Conservation (phyloP, 2,797 vertebrate genomes). For the Cryptoblepharus egeriae region DNA sequence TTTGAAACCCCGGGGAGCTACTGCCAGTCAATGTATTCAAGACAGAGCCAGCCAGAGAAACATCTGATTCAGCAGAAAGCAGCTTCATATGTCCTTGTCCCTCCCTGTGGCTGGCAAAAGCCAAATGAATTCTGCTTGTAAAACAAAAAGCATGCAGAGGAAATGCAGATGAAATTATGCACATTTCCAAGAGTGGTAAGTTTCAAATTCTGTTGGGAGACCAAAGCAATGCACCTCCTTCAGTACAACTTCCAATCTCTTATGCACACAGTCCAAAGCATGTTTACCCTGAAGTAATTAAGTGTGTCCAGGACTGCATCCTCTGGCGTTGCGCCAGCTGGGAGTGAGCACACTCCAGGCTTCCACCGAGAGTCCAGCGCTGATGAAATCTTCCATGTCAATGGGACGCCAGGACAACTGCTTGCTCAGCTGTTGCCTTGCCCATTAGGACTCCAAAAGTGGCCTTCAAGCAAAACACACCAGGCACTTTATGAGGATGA, state of each 20-base stretch:
- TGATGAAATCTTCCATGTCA: background rate
- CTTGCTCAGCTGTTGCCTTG: background rate
- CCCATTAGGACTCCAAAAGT: background rate
- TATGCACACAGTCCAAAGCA: background rate
- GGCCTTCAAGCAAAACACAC: background rate
- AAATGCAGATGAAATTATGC: background rate
- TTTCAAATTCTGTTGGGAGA: slow-evolving; percentile 11
- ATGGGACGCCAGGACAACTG: background rate
- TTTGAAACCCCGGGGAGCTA: too few species aligned
- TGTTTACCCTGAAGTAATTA: too few species aligned
- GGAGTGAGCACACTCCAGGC: too few species aligned
- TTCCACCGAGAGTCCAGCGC: background rate
- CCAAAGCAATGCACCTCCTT: background rate
- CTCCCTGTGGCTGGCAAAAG: background rate
- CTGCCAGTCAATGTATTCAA: too few species aligned
- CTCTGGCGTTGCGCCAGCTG: too few species aligned
- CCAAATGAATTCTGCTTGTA: background rate
- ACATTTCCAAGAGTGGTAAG: background rate
- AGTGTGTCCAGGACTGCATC: too few species aligned
- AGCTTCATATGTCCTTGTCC: too few species aligned
- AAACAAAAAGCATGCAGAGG: background rate
- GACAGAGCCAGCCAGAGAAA: too few species aligned
- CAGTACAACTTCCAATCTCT: slow-evolving; percentile 3
- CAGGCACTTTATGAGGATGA: background rate
- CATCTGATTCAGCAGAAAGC: too few species aligned